Conservation (phyloP, 2,797 vertebrate genomes). For the Rallus crepitans region DNA sequence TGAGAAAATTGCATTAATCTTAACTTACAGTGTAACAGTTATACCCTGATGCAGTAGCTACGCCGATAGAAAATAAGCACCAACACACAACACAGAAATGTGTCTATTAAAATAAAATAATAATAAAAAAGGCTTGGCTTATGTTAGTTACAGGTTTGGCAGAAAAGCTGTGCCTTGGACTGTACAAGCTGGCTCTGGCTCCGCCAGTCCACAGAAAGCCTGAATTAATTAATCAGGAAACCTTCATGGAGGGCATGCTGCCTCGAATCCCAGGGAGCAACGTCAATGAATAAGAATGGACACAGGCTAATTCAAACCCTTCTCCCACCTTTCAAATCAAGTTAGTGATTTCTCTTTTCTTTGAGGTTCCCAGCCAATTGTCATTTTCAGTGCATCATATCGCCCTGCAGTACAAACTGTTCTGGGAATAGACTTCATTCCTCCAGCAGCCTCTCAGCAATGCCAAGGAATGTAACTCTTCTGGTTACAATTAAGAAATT, state of each 20-base stretch:
- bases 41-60: not conserved
- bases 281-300: constrained; percentile 9
- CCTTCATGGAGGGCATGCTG: not conserved
- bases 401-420: not conserved
- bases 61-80: constrained; percentile 3
- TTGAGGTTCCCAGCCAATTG: constrained; percentile 43
- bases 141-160: not conserved
- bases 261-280: not conserved
- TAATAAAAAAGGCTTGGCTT: constrained; percentile 21
- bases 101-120: constrained; percentile 46
- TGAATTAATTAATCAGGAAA: constrained; percentile 37
- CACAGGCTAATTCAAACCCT: constrained; percentile 51
- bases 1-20: constrained; percentile 37
- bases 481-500: constrained; percentile 71
- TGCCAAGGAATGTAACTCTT: constrained; percentile 61
- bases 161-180: constrained; percentile 19
- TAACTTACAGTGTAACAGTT: not conserved
- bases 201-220: not conserved
- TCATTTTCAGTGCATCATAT: constrained; percentile 61
- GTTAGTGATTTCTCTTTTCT: constrained; percentile 54
- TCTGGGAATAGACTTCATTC: constrained; percentile 58
- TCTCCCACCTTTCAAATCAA: constrained; percentile 60
- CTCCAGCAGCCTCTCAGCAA: constrained; percentile 45
- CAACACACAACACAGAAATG: not conserved
- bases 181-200: not conserved